Evolutionary conservation across 2,113 vertebrate species (phyloP), one percentile per base, ranked within the genome.

Genomic region (Poeciliopsis turrubarensis): DNA sequence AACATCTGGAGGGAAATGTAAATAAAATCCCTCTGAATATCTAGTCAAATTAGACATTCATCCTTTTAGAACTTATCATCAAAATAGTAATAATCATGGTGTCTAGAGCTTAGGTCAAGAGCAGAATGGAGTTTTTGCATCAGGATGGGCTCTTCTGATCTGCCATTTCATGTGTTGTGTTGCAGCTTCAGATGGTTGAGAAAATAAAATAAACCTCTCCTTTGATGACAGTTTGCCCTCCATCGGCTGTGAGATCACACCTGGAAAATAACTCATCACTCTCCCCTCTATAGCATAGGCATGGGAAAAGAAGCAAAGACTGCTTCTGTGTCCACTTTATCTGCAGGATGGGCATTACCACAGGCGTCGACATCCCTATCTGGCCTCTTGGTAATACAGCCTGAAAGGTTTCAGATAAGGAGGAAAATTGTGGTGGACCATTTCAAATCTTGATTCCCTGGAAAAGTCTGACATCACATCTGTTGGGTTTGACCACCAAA

Each of bases 291-390:
- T 5, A 9, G 68, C 81, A 41, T 69, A 74, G 67, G 80, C 88
- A 87, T 89, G 85, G 80, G 80, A 90, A 93, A 75, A 70, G 78
- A 78, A 86, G 80, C 68, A 74, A 80, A 51, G 76, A 1, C 44
- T 47, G 44, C 70, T 63, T 77, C 31, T 54, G 32, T 57, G 82
- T 65, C 64, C 61, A 72, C 83, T 79, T 91, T 89, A 91, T 93
- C 90, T 84, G 72, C 88, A 92, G 92, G 92, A 91, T 93, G 90
- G 88, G 86, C 87, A 90, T 78, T 89, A 78, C 84, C 85, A 57
- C 84, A 87, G 84, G 92, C 77, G 87, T 87, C 87, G 88, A 90
- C 70, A 60, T 86, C 70, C 72, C 80, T 75, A 77, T 90, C 88
- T 70, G 0, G 72, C 75, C 79, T 85, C 78, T 72, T 81, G 68